phyloP scores from a whole-genome alignment of 2,113 vertebrate genomes.

The Heterotis niloticus region DNA sequence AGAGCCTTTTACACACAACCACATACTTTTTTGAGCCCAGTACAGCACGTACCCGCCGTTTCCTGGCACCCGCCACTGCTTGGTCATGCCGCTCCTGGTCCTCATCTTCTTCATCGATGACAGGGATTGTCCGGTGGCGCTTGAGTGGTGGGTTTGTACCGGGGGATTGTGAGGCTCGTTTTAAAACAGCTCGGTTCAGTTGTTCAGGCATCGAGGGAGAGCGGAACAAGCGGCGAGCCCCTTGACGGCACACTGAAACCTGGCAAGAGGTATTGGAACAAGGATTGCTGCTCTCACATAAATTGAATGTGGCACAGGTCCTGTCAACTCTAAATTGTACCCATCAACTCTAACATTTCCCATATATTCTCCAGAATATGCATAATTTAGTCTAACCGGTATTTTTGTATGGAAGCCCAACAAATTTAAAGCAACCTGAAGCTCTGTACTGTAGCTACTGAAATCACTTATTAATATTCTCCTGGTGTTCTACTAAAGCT shows the following conservation, averaged over 20 bases:
- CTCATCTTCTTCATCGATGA: conserved; percentile 11
- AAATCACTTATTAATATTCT: no score
- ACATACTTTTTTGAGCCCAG: background rate
- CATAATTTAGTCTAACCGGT: no score
- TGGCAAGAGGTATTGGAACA: background rate
- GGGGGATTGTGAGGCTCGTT: conserved; percentile 31
- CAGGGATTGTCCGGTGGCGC: conserved; percentile 27
- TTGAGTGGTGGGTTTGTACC: conserved; percentile 24
- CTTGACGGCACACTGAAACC: conserved; percentile 21
- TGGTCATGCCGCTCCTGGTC: background rate
- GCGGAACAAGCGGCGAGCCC: conserved; percentile 41
- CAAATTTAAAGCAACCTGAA: background rate
- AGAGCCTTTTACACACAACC: background rate
- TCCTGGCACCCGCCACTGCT: background rate
- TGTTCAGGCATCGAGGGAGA: conserved; percentile 57
- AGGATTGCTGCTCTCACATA: no score
- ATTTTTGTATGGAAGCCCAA: background rate
- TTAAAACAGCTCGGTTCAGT: conserved; percentile 44
- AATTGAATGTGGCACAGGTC: no score
- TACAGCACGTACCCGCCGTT: conserved; percentile 18
- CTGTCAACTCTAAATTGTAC: no score
- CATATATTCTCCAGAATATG: no score
- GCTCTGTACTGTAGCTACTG: no score
- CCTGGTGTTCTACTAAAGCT: no score
- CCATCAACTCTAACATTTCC: no score